Evolutionary conservation across 2,888 invertebrate species (phyloP).

Genomic region (Pocota personata): DNA sequence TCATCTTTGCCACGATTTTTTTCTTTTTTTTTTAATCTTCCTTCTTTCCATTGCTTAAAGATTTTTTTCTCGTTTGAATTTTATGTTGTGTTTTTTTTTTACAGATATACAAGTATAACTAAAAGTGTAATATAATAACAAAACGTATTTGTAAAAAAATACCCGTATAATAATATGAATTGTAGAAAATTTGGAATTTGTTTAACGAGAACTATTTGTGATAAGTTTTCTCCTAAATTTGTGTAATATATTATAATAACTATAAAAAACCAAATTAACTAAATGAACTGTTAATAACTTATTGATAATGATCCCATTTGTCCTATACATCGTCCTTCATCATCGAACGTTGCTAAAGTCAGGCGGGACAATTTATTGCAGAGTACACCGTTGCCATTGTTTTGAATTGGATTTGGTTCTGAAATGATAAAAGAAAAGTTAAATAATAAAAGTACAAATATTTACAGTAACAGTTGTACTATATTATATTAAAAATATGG

Average conservation of each 20-base stretch:
- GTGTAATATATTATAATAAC: conserved; percentile 47
- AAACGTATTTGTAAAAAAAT: conserved; percentile 32
- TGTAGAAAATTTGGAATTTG: conserved; percentile 15
- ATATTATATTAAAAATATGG: too few species aligned
- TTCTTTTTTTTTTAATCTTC: neutral
- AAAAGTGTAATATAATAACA: conserved; percentile 16
- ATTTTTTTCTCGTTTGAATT: neutral
- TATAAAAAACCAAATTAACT: conserved; percentile 61
- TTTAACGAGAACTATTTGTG: conserved; percentile 45
- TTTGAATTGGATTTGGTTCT: conserved; percentile 83
- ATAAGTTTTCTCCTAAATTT: conserved; percentile 39
- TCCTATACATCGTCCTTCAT: conserved; percentile 93
- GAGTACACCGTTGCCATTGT: conserved; percentile 84
- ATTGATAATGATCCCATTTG: conserved; percentile 94
- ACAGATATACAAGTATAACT: conserved; percentile 45
- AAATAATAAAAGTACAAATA: neutral
- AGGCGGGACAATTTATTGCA: conserved; percentile 94
- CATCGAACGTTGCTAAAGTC: conserved; percentile 94
- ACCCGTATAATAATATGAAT: conserved; percentile 38
- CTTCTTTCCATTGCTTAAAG: conserved; percentile 39
- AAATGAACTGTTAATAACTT: conserved; percentile 83
- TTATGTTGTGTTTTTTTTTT: neutral
- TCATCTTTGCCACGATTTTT: neutral
- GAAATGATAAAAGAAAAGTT: conserved; percentile 60
- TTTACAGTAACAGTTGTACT: too few species aligned